Evolutionary conservation across 1,140 invertebrate species (phyloP), one percentile per base, ranked within the genome.

Genomic region (Teleopsis dalmanni): DNA sequence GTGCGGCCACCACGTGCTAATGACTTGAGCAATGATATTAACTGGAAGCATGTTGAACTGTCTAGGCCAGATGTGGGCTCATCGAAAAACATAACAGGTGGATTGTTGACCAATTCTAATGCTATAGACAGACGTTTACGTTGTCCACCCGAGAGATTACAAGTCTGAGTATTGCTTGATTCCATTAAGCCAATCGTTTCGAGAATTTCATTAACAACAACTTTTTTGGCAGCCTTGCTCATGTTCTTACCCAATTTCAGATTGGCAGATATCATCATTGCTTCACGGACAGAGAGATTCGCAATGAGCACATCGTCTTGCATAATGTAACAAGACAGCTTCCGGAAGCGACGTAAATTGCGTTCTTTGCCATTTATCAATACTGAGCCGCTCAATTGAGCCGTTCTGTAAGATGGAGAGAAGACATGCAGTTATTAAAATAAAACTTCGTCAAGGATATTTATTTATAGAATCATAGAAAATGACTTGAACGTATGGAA

Each of bases 11-110:
- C 83, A 57, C 83, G 72, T 16, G 84, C 81, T 52, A 88, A 71
- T 1, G 85, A 85, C 72, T 92, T 85, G 52, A 92, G 73, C 54
- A 91, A 69, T 53, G 79, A 84, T 55, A 95, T 82, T 72, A 91
- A 91, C 72, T 95, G 90, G 62, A 90, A 91, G 75, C 90, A 92
- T 9, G 90, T 88, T 16, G 88, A 89, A 64, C 89, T 94, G 67
- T 96, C 92, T 62, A 95, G 75, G 14, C 93, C 92, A 60, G 88
- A 95, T n/a, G 93, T 97, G 2, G 94, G 92, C 66, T 98, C 94
- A 63, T 98, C 94, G 64, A 96, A 95, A 72, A 96, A 95, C 85
- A 98, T 92, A 19, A 97, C 84, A 31, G 92, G 91, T 10, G 95
- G 95, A 75, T 96, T 88, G 65, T 88, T 88, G 18, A 90, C 85